phyloP scores from a whole-genome alignment of 2,888 invertebrate species.

The Tetropium fuscum region DNA sequence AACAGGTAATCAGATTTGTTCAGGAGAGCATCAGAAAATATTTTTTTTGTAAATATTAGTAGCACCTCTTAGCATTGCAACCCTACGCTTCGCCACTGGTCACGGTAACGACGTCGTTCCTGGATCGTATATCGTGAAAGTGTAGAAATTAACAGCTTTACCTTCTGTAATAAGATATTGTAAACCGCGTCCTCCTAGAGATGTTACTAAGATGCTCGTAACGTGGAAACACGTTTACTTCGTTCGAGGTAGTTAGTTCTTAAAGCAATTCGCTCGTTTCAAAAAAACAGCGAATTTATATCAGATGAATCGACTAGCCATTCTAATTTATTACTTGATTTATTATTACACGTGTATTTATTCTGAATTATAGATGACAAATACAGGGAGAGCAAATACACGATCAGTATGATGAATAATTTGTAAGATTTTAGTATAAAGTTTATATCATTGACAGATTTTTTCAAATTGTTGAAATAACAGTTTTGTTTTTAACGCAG shows the following conservation, averaged over 20 bases:
- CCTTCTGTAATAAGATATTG: constrained; percentile 60
- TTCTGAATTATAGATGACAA: constrained; percentile 42
- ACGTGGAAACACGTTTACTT: constrained; percentile 56
- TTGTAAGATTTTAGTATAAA: too few species aligned
- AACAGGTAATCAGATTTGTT: too few species aligned
- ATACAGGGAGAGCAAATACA: too few species aligned
- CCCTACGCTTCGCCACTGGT: constrained; percentile 25
- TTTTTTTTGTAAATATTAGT: not conserved
- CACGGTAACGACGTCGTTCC: constrained; percentile 16
- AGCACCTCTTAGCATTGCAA: not conserved
- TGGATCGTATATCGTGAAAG: constrained; percentile 51
- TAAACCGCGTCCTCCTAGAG: constrained; percentile 50
- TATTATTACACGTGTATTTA: constrained; percentile 51
- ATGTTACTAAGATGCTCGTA: constrained; percentile 51
- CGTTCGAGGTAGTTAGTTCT: constrained; percentile 47
- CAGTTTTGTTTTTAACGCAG: too few species aligned
- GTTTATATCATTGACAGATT: too few species aligned
- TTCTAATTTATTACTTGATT: constrained; percentile 51
- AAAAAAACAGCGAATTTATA: constrained; percentile 48
- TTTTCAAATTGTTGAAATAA: too few species aligned
- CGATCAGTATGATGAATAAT: too few species aligned
- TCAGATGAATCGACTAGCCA: constrained; percentile 43
- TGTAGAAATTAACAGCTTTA: constrained; percentile 59
- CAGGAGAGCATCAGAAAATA: too few species aligned
- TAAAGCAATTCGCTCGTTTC: constrained; percentile 50